These are phyloP conservation scores for Ennomos fuscantarius DNA, from an alignment of 2,888 invertebrate genomes.

Conservation along the genomic window DNA sequence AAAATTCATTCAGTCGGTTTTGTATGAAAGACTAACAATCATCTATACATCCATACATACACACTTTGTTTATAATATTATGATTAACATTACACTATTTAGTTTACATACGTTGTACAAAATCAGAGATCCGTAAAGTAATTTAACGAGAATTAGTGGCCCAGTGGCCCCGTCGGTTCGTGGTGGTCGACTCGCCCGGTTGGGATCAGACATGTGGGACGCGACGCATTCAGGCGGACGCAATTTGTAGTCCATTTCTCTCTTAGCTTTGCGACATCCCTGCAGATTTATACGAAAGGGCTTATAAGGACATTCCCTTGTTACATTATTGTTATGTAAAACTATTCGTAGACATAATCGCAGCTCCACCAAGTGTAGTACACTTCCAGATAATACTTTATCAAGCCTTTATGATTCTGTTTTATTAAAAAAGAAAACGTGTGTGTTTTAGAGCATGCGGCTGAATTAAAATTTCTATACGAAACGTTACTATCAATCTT, in stretches of 20 bases:
- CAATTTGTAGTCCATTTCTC: conserved; percentile 78
- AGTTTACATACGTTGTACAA: conserved; percentile 7
- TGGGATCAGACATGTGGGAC: conserved; percentile 42
- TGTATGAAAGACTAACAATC: no score
- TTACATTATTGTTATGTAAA: background rate
- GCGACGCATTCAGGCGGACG: conserved; percentile 64
- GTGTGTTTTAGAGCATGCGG: no score
- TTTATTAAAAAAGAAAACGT: no score
- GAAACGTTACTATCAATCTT: no score
- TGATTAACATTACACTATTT: background rate
- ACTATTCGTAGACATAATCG: no score
- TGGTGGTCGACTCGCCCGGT: conserved; percentile 16
- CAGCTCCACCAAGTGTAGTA: no score
- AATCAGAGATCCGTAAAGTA: conserved; percentile 24
- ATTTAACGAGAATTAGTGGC: conserved; percentile 42
- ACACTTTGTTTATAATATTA: no score
- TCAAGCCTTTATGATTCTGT: no score
- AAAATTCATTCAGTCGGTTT: no score
- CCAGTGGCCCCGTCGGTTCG: conserved; percentile 30
- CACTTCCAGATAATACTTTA: background rate
- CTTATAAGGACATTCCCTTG: conserved; percentile 51
- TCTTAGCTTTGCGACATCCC: conserved; percentile 66
- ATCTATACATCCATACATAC: no score
- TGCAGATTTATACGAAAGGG: conserved; percentile 63
- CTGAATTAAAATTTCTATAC: no score